These are phyloP conservation scores for Belonocnema kinseyi DNA, from an alignment of 1,140 invertebrate genomes.

Conservation along the genomic window DNA sequence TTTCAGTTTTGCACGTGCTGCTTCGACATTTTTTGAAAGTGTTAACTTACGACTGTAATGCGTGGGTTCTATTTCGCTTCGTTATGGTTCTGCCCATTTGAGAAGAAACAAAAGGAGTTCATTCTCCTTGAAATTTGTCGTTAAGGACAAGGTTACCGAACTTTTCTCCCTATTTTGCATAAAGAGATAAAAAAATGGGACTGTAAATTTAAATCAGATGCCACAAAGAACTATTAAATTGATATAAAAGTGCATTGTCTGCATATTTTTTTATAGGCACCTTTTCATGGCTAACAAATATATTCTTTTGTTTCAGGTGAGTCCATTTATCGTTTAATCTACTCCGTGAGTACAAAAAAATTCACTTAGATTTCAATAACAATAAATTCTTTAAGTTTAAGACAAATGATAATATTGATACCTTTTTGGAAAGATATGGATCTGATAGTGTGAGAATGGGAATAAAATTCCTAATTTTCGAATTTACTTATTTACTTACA, in stretches of 20 bases:
- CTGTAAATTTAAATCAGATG: background rate
- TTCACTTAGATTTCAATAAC: too few relatives aligned
- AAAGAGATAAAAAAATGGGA: background rate
- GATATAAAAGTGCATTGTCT: background rate
- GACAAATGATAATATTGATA: too few relatives aligned
- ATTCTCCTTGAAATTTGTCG: conserved; percentile 13
- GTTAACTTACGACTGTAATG: background rate
- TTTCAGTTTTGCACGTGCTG: background rate
- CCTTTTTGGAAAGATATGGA: too few relatives aligned
- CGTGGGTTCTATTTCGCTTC: background rate
- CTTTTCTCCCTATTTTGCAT: background rate
- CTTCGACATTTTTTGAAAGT: background rate
- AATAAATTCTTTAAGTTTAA: too few relatives aligned
- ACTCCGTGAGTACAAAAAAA: too few relatives aligned
- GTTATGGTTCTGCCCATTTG: background rate
- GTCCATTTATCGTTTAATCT: background rate
- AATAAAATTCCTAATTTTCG: too few relatives aligned
- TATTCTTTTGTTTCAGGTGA: conserved; percentile 3
- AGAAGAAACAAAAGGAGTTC: conserved; percentile 6
- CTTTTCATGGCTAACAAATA: too few relatives aligned
- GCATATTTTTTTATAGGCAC: too few relatives aligned
- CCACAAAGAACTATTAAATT: conserved; percentile 2
- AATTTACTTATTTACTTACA: too few relatives aligned
- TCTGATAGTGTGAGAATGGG: too few relatives aligned
- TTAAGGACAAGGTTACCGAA: conserved; percentile 9